A percentile compares a stretch with the other conserved stretches of the same genome.
Evolutionary conservation across 2,888 invertebrate species (phyloP).

Genomic region (Drymonia ruficornis): DNA sequence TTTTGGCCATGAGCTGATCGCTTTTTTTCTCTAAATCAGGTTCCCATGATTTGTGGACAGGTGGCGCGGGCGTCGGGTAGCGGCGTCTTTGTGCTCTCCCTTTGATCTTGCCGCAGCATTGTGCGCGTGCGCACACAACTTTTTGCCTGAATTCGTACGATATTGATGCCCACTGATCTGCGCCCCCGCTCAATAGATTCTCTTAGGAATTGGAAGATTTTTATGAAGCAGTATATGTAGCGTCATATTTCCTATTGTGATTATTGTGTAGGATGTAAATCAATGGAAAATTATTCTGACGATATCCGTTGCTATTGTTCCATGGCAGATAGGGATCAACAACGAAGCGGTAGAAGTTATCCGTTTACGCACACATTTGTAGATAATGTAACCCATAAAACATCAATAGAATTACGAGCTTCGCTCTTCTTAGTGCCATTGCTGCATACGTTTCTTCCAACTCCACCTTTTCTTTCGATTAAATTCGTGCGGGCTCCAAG

Average conservation of each 20-base stretch:
- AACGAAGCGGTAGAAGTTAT: slow-evolving; percentile 6
- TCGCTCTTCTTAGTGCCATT: too few species aligned
- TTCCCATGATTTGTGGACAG: slow-evolving; percentile 82
- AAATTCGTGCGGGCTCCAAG: too few species aligned
- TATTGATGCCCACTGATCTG: slow-evolving; percentile 50
- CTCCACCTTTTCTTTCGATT: too few species aligned
- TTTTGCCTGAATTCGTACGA: slow-evolving; percentile 66
- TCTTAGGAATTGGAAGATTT: slow-evolving; percentile 26
- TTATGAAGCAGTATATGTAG: slow-evolving; percentile 20
- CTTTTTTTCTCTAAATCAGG: slow-evolving; percentile 58
- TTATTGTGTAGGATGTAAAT: slow-evolving; percentile 17
- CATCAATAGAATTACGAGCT: not conserved
- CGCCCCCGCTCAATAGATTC: slow-evolving; percentile 34
- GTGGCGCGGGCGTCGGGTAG: slow-evolving; percentile 73
- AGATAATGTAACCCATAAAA: too few species aligned
- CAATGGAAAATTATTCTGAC: slow-evolving; percentile 8
- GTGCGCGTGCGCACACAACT: slow-evolving; percentile 73
- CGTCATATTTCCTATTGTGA: slow-evolving; percentile 30
- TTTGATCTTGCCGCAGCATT: slow-evolving; percentile 76
- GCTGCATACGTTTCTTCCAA: too few species aligned
- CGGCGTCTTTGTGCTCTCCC: slow-evolving; percentile 67
- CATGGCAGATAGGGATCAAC: not conserved
- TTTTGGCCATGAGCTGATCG: slow-evolving; percentile 40
- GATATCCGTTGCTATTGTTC: slow-evolving; percentile 2
- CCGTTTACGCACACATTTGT: not conserved